phyloP scores from a whole-genome alignment of 1,140 invertebrate species.

The Drosophila melanica region DNA sequence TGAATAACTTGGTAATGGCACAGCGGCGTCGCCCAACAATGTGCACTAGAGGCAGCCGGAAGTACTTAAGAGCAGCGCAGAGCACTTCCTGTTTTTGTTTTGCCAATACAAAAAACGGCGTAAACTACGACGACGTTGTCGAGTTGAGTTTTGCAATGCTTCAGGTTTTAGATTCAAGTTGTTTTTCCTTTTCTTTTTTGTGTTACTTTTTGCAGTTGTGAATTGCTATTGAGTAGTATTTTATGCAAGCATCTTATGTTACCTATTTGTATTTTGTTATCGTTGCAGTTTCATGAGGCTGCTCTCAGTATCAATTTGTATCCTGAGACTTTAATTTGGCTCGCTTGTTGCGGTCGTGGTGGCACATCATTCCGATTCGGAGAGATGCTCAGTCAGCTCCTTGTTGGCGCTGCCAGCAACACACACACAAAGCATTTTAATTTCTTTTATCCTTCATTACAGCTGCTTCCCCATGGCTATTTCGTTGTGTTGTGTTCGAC shows the following conservation, averaged over 20 bases:
- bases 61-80: slow-evolving; percentile 82
- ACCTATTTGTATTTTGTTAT: slow-evolving; percentile 45
- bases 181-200: slow-evolving; percentile 53
- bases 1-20: slow-evolving; percentile 46
- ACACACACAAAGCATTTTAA: slow-evolving; percentile 78
- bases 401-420: slow-evolving; percentile 48
- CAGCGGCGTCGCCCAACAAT: slow-evolving; percentile 39
- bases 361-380: slow-evolving; percentile 44
- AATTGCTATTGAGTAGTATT: slow-evolving; percentile 38
- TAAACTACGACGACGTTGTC: slow-evolving; percentile 67
- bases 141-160: slow-evolving; percentile 75
- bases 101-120: slow-evolving; percentile 72
- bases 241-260: slow-evolving; percentile 62
- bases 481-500: slow-evolving; percentile 62
- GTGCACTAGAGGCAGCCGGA: slow-evolving; percentile 62
- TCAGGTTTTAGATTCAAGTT: slow-evolving; percentile 42
- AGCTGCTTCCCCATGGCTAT: slow-evolving; percentile 77
- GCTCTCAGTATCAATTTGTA: slow-evolving; percentile 36
- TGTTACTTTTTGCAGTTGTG: slow-evolving; percentile 48
- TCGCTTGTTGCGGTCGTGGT: slow-evolving; percentile 57
- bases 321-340: slow-evolving; percentile 67
- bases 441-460: slow-evolving; percentile 81
- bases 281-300: slow-evolving; percentile 2
- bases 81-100: slow-evolving; percentile 83
- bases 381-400: slow-evolving; percentile 28